phyloP scores from a whole-genome alignment of 2,797 vertebrate species.

The Urophycis tenuis region DNA sequence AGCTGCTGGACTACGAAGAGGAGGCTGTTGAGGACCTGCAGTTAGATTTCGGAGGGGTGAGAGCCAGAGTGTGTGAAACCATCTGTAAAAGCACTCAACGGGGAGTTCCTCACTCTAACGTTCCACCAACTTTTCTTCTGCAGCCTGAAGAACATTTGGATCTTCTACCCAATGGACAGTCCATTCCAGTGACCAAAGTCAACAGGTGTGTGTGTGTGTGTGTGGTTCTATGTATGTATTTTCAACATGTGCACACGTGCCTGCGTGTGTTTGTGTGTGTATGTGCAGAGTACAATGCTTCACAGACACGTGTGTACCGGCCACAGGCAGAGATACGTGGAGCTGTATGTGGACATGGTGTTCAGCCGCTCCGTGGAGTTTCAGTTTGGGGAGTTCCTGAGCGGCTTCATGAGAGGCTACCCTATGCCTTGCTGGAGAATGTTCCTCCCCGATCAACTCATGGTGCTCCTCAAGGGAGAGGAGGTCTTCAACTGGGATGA shows the following conservation, averaged over 20 bases:
- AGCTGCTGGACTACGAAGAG: conserved; percentile 55
- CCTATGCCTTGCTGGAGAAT: conserved; percentile 51
- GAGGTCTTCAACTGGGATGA: conserved; percentile 62
- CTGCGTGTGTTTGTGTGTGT: background rate
- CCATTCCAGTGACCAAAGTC: conserved; percentile 55
- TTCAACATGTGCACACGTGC: background rate
- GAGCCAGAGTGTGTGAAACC: conserved; percentile 2
- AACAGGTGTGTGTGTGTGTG: conserved; percentile 56
- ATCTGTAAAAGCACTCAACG: background rate
- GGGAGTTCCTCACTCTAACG: background rate
- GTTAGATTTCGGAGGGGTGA: conserved; percentile 62
- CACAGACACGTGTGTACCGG: conserved; percentile 5
- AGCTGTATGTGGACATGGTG: conserved; percentile 59
- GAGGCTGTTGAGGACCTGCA: conserved; percentile 34
- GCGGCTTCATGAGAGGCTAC: conserved; percentile 55
- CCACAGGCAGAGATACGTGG: conserved; percentile 66
- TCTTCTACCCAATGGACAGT: conserved; percentile 61
- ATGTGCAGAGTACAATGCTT: background rate
- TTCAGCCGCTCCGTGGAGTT: conserved; percentile 53
- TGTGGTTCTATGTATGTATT: background rate
- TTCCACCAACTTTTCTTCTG: background rate
- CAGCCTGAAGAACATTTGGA: conserved; percentile 42
- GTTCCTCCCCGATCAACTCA: conserved; percentile 78
- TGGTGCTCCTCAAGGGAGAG: conserved; percentile 39
- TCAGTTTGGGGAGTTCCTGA: conserved; percentile 51